Percentiles rank a stretch among this genome's conserved stretches.
Evolutionary conservation across 2,797 vertebrate species (phyloP).

Genomic region (Coregonus ussuriensis): DNA sequence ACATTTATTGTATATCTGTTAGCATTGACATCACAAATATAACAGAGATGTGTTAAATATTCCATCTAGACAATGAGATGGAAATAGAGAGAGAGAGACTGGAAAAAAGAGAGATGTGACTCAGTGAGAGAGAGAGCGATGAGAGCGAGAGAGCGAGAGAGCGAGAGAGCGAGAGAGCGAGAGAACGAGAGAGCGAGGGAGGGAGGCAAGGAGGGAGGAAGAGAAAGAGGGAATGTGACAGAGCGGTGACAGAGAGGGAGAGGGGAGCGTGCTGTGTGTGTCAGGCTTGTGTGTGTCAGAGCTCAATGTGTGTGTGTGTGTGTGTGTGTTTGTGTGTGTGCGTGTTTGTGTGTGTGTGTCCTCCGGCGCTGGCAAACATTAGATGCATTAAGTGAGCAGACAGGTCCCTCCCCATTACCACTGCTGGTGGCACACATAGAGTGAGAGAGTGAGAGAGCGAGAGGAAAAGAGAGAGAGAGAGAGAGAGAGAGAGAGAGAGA

Average conservation of each 20-base stretch:
- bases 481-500: conserved; percentile 5
- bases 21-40: background rate
- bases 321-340: too few relatives aligned
- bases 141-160: conserved; percentile 3
- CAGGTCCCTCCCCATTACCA: conserved; percentile 82
- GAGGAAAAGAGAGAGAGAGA: background rate
- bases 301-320: conserved; percentile 12
- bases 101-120: background rate
- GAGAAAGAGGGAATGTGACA: conserved; percentile 34
- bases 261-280: background rate
- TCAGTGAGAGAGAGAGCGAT: background rate
- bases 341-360: conserved; percentile 51
- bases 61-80: conserved; percentile 2
- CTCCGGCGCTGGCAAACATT: conserved; percentile 78
- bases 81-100: background rate
- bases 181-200: background rate
- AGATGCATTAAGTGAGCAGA: conserved; percentile 78
- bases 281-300: conserved; percentile 5
- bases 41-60: background rate
- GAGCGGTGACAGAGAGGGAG: background rate
- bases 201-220: conserved; percentile 12
- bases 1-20: background rate
- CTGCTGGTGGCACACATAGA: conserved; percentile 71
- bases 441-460: background rate
- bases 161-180: background rate